Conservation (phyloP, 2,113 vertebrate species). For the Picathartes gymnocephalus region DNA sequence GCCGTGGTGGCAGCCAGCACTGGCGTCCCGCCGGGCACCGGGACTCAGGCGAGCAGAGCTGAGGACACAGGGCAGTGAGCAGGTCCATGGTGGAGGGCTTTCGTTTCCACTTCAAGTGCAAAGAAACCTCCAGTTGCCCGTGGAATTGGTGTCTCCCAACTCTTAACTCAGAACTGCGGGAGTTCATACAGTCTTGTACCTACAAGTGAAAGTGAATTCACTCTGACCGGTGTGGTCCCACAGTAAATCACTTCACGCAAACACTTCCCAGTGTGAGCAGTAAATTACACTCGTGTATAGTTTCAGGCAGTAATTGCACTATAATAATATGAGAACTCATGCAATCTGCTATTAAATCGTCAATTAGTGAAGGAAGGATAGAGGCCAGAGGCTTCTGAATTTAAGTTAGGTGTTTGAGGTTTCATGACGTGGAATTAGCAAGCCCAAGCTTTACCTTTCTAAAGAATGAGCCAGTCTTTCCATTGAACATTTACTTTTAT, state of each 20-base stretch:
- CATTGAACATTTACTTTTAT: background rate
- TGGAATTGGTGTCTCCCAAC: background rate
- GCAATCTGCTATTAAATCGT: background rate
- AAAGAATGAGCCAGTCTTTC: background rate
- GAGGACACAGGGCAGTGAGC: background rate
- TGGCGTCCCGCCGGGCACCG: rapidly evolving
- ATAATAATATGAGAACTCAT: background rate
- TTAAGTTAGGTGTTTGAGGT: background rate
- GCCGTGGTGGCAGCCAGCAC: rapidly evolving
- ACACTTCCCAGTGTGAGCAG: background rate
- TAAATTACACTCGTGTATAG: background rate
- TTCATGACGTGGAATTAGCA: background rate
- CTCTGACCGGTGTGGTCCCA: background rate
- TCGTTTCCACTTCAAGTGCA: rapidly evolving
- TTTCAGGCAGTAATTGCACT: background rate
- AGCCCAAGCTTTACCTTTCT: background rate
- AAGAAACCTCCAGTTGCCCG: background rate
- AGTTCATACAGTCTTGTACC: background rate
- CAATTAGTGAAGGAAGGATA: background rate
- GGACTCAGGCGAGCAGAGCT: rapidly evolving
- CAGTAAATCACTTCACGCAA: background rate
- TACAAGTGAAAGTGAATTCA: background rate
- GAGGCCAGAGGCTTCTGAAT: background rate
- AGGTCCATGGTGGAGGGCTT: background rate
- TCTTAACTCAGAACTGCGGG: background rate